Evolutionary conservation across 2,888 invertebrate genomes (phyloP).

Genomic region (Phalangium opilio): DNA sequence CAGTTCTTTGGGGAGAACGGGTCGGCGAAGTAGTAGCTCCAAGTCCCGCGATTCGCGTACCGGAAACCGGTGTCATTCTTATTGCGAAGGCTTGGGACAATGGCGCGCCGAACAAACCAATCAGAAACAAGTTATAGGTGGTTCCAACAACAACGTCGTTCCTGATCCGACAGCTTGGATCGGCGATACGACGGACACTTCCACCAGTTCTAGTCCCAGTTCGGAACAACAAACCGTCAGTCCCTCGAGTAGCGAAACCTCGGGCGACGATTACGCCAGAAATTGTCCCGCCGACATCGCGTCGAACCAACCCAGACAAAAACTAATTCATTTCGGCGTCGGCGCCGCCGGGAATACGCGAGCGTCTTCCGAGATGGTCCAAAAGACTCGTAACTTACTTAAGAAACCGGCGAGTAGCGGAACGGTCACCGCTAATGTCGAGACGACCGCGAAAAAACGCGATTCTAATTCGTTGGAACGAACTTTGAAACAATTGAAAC

Average conservation of each 20-base stretch:
- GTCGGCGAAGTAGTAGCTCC: no score
- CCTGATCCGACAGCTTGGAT: conserved; percentile 20
- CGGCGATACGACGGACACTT: conserved; percentile 19
- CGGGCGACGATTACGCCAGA: conserved; percentile 14
- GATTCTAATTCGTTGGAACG: conserved; percentile 12
- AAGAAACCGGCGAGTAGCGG: neutral
- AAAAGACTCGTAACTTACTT: neutral
- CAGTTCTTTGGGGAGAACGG: no score
- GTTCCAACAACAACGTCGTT: conserved; percentile 12
- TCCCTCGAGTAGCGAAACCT: conserved; percentile 22
- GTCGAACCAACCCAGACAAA: no score
- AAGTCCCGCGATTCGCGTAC: no score
- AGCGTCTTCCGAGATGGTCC: neutral
- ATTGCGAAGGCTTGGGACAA: conserved; percentile 9
- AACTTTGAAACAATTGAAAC: conserved; percentile 18
- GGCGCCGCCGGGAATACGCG: no score
- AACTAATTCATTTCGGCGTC: neutral
- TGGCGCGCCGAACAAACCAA: neutral
- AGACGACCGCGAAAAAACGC: no score
- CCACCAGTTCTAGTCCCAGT: conserved; percentile 20
- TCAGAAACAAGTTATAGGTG: neutral
- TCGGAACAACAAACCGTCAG: conserved; percentile 18
- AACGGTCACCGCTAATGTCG: no score
- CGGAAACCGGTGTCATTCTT: conserved; percentile 11
- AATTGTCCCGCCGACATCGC: no score